These are phyloP conservation scores for Hydropsyche tenuis DNA, from an alignment of 1,140 invertebrate species.

Conservation along the genomic window DNA sequence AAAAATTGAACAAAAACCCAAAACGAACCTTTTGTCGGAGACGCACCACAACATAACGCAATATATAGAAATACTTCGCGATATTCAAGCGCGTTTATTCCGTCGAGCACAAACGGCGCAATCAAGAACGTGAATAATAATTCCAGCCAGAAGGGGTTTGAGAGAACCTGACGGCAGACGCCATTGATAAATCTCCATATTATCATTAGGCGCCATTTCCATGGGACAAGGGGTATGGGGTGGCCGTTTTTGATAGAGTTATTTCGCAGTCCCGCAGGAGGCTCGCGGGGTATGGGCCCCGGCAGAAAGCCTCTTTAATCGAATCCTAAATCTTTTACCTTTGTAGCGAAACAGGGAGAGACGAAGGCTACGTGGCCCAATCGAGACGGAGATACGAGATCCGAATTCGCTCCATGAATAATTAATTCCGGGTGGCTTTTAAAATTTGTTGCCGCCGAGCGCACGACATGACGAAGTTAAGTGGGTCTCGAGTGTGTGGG, in stretches of 20 bases:
- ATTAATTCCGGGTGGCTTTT: conserved; percentile 42
- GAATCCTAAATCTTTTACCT: conserved; percentile 29
- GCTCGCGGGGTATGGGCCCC: not conserved
- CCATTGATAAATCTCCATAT: conserved; percentile 12
- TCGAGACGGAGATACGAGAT: not conserved
- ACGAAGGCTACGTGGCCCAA: not conserved
- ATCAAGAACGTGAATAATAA: too few species aligned
- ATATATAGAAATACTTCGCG: too few species aligned
- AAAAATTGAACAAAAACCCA: too few species aligned
- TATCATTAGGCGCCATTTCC: conserved; percentile 17
- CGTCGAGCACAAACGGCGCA: too few species aligned
- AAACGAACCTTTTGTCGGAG: too few species aligned
- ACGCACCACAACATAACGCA: too few species aligned
- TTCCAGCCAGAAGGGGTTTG: too few species aligned
- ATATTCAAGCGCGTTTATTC: too few species aligned
- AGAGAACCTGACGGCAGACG: too few species aligned
- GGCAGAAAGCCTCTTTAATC: conserved; percentile 18
- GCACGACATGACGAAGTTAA: conserved; percentile 11
- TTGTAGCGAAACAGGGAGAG: conserved; percentile 2
- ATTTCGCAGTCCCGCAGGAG: not conserved
- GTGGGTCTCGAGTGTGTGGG: not conserved
- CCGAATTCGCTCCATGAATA: conserved; percentile 41
- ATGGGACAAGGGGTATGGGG: not conserved
- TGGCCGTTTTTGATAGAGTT: conserved; percentile 20
- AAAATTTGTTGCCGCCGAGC: conserved; percentile 34